These are phyloP conservation scores for Eremophila alpestris DNA, from an alignment of 2,797 vertebrate genomes.

Conservation along the genomic window DNA sequence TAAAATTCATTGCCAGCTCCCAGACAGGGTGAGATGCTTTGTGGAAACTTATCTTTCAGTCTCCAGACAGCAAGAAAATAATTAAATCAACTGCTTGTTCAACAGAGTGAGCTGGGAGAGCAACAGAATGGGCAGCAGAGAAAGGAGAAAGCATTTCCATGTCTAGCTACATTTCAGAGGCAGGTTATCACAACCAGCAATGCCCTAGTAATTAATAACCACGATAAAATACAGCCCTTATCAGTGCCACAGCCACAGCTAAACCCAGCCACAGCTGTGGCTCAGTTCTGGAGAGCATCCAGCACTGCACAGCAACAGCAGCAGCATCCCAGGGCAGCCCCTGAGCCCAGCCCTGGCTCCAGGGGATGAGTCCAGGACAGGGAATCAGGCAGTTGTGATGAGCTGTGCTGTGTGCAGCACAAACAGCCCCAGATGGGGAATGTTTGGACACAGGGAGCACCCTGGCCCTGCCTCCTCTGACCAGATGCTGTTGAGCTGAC, in stretches of 20 bases:
- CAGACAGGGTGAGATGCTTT: not conserved
- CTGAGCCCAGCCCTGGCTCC: not conserved
- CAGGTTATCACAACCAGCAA: not conserved
- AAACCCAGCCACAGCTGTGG: not conserved
- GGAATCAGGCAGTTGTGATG: not conserved
- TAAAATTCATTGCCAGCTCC: slow-evolving; percentile 21
- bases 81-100: not conserved
- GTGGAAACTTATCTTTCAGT: not conserved
- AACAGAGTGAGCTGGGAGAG: not conserved
- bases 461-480: not conserved
- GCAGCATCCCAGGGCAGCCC: not conserved
- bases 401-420: not conserved
- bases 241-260: not conserved
- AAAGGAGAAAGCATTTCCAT: not conserved
- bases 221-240: not conserved
- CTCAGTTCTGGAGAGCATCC: not conserved
- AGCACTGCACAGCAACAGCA: rapidly evolving
- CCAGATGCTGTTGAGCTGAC: slow-evolving; percentile 35
- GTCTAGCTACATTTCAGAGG: not conserved
- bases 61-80: slow-evolving; percentile 27
- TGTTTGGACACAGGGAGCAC: slow-evolving; percentile 2
- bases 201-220: not conserved
- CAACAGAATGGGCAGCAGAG: not conserved
- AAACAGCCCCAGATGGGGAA: slow-evolving; percentile 24
- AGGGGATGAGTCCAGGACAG: not conserved